Evolutionary conservation across 2,797 vertebrate genomes (phyloP), one percentile per base, ranked within the genome.

Genomic region (Gobio occitaniae): DNA sequence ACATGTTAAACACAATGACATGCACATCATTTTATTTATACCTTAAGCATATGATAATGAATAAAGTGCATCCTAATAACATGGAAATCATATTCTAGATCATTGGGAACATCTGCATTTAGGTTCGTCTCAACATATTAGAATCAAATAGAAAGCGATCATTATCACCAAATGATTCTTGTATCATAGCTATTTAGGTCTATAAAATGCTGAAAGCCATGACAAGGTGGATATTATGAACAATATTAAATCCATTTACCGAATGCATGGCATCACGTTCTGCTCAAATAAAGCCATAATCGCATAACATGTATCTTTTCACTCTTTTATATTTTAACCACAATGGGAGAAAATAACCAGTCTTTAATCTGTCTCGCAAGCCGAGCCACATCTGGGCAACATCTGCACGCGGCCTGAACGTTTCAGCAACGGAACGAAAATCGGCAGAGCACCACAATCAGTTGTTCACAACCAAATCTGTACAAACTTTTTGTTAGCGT

Each of bases 1-100:
- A 83, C 80, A 72, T 79, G 83, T 84, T 78, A 75, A 88, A 78
- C 69, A 83, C 82, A 82, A 85, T 86, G 85, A 82, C 86, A 77
- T 81, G 77, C 47, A 72, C 86, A 80, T 88, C 29, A 65, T 69
- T 52, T 47, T 86, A 84, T 89, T 90, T 77, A 86, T 89, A 86
- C 65, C 38, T 80, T 87, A 87, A 88, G 83, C 71, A 84, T 85
- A 48, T 80, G 71, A 86, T 87, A 54, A 84, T 89, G 74, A 88
- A 85, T 70, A 77, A 88, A 82, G 66, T 80, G 52, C 77, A 80
- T 80, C 25, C 44, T 88, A 85, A 88, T 90, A 38, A 86, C 84
- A 75, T 82, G 83, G 61, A 87, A 84, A 86, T 87, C 1, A 12
- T 77, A 78, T 86, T 80, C 29, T 71, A 80, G 48, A 56, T 70